Conservation (phyloP, 2,113 vertebrate species). For the Sylvia atricapilla region DNA sequence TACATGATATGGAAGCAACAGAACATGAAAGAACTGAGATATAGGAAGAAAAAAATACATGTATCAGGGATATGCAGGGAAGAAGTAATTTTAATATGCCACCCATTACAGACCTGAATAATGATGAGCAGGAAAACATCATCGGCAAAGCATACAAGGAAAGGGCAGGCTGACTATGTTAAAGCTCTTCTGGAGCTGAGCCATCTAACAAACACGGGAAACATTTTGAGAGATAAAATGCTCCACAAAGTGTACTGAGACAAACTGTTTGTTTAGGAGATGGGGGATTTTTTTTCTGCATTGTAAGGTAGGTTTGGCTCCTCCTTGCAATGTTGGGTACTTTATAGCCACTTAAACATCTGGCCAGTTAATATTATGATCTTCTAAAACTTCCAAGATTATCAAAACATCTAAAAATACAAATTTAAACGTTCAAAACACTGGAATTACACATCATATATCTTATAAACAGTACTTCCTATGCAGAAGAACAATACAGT, state of each 20-base stretch:
- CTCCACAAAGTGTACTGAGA: neutral
- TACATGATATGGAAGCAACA: neutral
- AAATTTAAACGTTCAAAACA: neutral
- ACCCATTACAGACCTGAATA: neutral
- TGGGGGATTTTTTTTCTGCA: neutral
- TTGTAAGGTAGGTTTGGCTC: neutral
- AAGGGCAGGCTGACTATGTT: neutral
- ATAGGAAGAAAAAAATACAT: neutral
- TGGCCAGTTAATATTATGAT: neutral
- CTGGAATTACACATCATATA: neutral
- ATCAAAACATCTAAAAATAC: neutral
- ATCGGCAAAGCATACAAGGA: neutral
- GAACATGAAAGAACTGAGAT: neutral
- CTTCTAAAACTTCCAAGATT: neutral
- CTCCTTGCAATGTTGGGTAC: neutral
- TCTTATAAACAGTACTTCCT: neutral
- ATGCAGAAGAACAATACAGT: neutral
- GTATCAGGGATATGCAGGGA: neutral
- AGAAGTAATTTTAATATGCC: neutral
- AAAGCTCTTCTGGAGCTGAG: slow-evolving; percentile 10
- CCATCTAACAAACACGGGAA: slow-evolving; percentile 12
- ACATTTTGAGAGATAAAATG: neutral
- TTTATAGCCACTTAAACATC: neutral
- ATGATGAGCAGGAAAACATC: neutral
- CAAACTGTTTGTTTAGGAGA: neutral